Evolutionary conservation across 2,888 invertebrate species (phyloP).

Genomic region (Macrosoma leucophasiata): DNA sequence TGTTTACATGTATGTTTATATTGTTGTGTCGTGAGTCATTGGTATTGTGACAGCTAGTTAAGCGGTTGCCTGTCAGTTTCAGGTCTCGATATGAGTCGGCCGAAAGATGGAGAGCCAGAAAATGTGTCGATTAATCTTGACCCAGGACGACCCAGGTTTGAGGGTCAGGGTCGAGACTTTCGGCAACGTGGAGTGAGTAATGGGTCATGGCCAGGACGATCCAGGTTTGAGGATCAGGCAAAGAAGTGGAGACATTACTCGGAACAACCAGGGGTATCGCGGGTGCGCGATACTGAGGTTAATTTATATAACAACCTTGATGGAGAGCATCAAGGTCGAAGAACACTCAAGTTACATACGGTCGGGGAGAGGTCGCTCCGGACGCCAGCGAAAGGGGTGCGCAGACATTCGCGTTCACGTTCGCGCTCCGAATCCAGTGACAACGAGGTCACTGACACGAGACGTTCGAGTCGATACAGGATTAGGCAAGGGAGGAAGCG

Average conservation of each 20-base stretch:
- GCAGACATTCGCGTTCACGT: not conserved
- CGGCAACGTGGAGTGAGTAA: conserved; percentile 3
- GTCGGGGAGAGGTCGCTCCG: conserved; percentile 1
- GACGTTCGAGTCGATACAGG: not conserved
- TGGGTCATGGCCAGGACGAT: conserved; percentile 2
- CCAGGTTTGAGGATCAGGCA: conserved; percentile 1
- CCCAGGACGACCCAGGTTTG: conserved; percentile 2
- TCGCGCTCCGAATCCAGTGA: not conserved
- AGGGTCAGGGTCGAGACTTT: conserved; percentile 3
- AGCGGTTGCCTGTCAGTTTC: conserved; percentile 3
- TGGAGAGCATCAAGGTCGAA: conserved; percentile 1
- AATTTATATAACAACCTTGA: not conserved
- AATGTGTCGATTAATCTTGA: not conserved
- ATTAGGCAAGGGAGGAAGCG: conserved; percentile 1
- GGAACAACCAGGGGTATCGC: conserved; percentile 1
- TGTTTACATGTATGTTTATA: not conserved
- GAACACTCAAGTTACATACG: conserved; percentile 1
- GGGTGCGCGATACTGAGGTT: conserved; percentile 1
- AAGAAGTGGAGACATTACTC: conserved; percentile 1
- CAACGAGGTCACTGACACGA: not conserved
- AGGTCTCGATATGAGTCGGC: not conserved
- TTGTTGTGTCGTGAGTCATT: not conserved
- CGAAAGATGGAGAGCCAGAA: not conserved
- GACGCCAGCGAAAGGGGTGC: conserved; percentile 1
- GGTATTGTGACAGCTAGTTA: not conserved